phyloP scores from a whole-genome alignment of 1,140 invertebrate genomes.

The Pectinophora gossypiella region DNA sequence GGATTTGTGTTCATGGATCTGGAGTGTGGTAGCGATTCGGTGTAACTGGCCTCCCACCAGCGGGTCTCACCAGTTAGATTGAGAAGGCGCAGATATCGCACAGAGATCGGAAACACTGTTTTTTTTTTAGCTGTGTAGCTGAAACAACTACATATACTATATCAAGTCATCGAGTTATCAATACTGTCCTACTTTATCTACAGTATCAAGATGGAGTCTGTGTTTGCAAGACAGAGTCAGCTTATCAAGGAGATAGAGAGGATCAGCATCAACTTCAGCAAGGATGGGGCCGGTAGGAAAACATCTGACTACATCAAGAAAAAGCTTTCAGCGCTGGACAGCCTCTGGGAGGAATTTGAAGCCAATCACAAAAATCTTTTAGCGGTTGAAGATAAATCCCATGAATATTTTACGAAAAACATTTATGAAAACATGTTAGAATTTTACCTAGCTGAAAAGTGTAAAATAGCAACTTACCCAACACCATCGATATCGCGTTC shows the following conservation, averaged over 20 bases:
- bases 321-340: not conserved
- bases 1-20: too few relatives aligned
- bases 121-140: too few relatives aligned
- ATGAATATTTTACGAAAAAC: not conserved
- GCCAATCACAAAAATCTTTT: not conserved
- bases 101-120: too few relatives aligned
- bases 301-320: not conserved
- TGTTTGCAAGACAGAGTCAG: not conserved
- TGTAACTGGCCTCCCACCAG: too few relatives aligned
- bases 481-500: too few relatives aligned
- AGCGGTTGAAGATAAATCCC: not conserved
- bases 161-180: too few relatives aligned
- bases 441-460: not conserved
- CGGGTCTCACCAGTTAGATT: too few relatives aligned
- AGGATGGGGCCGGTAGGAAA: not conserved
- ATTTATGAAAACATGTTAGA: not conserved
- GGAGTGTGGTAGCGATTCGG: too few relatives aligned
- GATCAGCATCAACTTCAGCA: not conserved
- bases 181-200: not conserved
- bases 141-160: too few relatives aligned
- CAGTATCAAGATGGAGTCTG: not conserved
- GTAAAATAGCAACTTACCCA: not conserved
- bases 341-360: not conserved
- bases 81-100: too few relatives aligned
- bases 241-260: not conserved